These are phyloP conservation scores for Centropyge bicolor DNA, from an alignment of 2,797 vertebrate genomes.

Conservation along the genomic window DNA sequence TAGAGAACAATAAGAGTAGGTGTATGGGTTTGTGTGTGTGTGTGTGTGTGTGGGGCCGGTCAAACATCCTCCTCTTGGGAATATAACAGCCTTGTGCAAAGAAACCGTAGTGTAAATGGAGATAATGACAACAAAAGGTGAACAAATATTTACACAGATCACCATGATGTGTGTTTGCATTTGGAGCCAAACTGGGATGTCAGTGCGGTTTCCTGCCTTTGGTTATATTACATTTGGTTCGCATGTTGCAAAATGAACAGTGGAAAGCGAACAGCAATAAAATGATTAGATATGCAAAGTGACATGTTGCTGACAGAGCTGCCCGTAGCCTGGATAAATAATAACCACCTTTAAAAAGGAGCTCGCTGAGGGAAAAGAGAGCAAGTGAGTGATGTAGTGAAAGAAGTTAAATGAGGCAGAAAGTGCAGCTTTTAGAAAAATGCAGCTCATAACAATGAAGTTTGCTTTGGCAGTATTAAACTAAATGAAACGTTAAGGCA, in stretches of 20 bases:
- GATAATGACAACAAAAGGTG: conserved; percentile 61
- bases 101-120: conserved; percentile 44
- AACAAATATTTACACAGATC: conserved; percentile 65
- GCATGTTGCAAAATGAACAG: conserved; percentile 33
- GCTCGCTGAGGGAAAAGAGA: conserved; percentile 13
- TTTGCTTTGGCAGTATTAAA: conserved; percentile 14
- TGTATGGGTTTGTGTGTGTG: conserved; percentile 4
- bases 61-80: conserved; percentile 68
- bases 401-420: conserved; percentile 21
- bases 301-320: neutral
- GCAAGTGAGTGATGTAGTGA: neutral
- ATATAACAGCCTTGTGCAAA: conserved; percentile 61
- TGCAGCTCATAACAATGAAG: conserved; percentile 13
- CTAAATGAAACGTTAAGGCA: conserved; percentile 9
- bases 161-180: conserved; percentile 13
- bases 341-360: conserved; percentile 4
- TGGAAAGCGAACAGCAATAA: conserved; percentile 17
- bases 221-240: conserved; percentile 17
- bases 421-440: conserved; percentile 13
- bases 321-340: conserved; percentile 19
- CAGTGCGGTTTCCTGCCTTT: conserved; percentile 1
- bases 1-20: conserved; percentile 23
- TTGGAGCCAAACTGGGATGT: conserved; percentile 19
- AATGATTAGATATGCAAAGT: conserved; percentile 46
- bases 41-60: conserved; percentile 37